Evolutionary conservation across 2,888 invertebrate species (phyloP).

Genomic region (Beris chalybata): DNA sequence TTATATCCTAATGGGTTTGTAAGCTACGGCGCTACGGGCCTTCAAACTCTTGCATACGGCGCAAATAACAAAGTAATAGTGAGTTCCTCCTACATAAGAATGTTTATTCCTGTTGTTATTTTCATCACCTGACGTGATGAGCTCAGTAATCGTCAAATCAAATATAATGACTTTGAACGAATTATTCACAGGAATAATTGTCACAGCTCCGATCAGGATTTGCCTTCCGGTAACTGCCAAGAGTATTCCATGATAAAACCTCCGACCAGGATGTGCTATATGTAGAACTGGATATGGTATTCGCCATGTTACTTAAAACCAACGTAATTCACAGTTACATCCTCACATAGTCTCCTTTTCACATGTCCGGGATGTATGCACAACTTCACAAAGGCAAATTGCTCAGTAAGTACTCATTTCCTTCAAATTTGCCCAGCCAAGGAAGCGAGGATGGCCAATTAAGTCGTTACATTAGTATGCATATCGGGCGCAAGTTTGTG

Average conservation of each 20-base stretch:
- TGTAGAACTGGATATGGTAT: background rate
- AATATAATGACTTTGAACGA: no score
- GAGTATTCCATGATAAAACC: conserved; percentile 15
- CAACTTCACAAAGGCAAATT: conserved; percentile 30
- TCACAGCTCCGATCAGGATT: conserved; percentile 1
- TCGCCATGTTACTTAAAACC: background rate
- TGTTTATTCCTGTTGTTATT: no score
- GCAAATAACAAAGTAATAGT: no score
- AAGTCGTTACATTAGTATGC: conserved; percentile 32
- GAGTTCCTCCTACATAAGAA: no score
- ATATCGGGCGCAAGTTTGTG: conserved; percentile 14
- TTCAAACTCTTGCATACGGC: no score
- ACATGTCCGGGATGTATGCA: conserved; percentile 15
- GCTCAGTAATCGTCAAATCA: no score
- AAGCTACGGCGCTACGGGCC: no score
- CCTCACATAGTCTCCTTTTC: background rate
- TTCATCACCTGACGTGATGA: no score
- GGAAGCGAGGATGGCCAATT: conserved; percentile 29
- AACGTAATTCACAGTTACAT: background rate
- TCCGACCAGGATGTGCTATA: background rate
- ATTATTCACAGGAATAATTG: no score
- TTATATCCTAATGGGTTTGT: no score
- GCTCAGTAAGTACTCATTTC: conserved; percentile 30
- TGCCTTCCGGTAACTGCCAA: conserved; percentile 18
- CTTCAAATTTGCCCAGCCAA: conserved; percentile 18